Evolutionary conservation across 2,888 invertebrate species (phyloP).

Genomic region (Phyllotreta striolata): DNA sequence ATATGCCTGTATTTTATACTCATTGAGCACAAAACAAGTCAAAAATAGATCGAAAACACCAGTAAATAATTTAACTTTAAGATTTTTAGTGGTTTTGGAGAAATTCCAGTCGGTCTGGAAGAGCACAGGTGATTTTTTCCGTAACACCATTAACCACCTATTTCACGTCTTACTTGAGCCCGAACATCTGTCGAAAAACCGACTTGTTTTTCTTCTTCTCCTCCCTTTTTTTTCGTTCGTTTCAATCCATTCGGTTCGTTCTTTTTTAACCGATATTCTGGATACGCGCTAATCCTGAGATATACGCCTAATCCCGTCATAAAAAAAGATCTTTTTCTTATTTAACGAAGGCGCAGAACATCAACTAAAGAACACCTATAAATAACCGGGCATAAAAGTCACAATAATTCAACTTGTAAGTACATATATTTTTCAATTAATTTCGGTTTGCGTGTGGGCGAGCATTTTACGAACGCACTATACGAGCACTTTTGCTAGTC

Average conservation of each 20-base stretch:
- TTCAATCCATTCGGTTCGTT: too few species aligned
- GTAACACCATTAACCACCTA: constrained; percentile 15
- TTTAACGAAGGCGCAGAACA: constrained; percentile 21
- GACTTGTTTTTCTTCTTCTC: constrained; percentile 10
- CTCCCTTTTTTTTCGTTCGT: constrained; percentile 14
- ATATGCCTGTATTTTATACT: too few species aligned
- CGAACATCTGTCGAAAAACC: constrained; percentile 27
- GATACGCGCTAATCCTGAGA: constrained; percentile 25
- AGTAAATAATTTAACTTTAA: too few species aligned
- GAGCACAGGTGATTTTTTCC: constrained; percentile 12
- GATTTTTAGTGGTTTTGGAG: too few species aligned
- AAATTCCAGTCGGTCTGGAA: too few species aligned
- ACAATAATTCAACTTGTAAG: constrained; percentile 28
- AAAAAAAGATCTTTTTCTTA: constrained; percentile 29
- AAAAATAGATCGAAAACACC: too few species aligned
- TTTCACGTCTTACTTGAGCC: constrained; percentile 22
- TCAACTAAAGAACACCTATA: constrained; percentile 22
- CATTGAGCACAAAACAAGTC: too few species aligned
- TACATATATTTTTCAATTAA: constrained; percentile 30
- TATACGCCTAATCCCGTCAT: constrained; percentile 24
- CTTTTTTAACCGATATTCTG: constrained; percentile 19
- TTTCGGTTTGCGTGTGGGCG: constrained; percentile 24
- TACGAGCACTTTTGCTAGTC: constrained; percentile 1
- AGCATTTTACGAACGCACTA: constrained; percentile 5
- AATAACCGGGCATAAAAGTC: constrained; percentile 28